Conservation (phyloP, 1,140 invertebrate species). For the Ceratina calcarata region DNA sequence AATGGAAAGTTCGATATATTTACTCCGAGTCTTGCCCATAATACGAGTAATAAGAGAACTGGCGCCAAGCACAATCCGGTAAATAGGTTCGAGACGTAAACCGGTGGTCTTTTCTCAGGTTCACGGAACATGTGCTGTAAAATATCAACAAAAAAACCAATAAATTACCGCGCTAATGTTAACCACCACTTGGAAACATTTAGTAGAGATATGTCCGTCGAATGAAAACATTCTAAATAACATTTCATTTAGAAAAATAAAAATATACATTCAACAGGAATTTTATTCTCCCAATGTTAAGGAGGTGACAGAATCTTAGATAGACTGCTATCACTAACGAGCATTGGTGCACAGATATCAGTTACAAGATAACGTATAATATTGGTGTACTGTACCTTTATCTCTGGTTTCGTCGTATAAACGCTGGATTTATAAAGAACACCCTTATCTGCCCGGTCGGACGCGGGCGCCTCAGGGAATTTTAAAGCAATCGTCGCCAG, state of each 20-base stretch:
- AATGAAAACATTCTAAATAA: slow-evolving; percentile 27
- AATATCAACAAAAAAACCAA: not conserved
- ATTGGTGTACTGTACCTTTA: slow-evolving; percentile 82
- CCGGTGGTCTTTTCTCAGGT: slow-evolving; percentile 94
- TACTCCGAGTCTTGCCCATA: slow-evolving; percentile 94
- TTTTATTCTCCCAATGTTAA: slow-evolving; percentile 74
- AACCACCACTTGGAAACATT: not conserved
- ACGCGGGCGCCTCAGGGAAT: slow-evolving; percentile 81
- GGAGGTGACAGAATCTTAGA: slow-evolving; percentile 70
- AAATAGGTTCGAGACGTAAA: slow-evolving; percentile 93
- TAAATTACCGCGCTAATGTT: not conserved
- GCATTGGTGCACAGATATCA: slow-evolving; percentile 66
- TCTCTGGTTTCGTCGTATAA: slow-evolving; percentile 89
- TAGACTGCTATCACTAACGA: slow-evolving; percentile 73
- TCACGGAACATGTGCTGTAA: slow-evolving; percentile 94
- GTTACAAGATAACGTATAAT: not conserved
- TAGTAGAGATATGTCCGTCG: slow-evolving; percentile 17
- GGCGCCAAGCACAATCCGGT: slow-evolving; percentile 91
- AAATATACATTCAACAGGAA: slow-evolving; percentile 37
- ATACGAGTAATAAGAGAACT: slow-evolving; percentile 89
- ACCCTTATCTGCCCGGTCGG: slow-evolving; percentile 73
- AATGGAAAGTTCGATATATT: slow-evolving; percentile 93
- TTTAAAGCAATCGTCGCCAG: slow-evolving; percentile 89
- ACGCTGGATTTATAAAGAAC: slow-evolving; percentile 73
- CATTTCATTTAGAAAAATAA: slow-evolving; percentile 7